Conservation (phyloP, 2,113 vertebrate genomes). For the Lonchura striata region DNA sequence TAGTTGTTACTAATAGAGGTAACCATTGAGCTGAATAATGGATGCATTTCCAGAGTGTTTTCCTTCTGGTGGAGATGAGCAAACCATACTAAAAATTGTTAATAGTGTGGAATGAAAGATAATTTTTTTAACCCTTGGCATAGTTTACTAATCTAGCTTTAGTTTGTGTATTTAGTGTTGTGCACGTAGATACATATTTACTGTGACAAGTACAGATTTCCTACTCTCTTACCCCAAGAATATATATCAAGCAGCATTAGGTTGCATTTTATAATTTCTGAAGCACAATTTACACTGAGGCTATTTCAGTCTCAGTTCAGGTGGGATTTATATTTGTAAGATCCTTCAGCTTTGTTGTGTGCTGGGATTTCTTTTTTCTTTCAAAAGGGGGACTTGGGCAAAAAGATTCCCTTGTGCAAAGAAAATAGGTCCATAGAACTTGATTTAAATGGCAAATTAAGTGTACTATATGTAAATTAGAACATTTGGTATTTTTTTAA, state of each 20-base stretch:
- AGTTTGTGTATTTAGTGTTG: background rate
- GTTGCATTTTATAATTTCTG: background rate
- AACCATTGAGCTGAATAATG: background rate
- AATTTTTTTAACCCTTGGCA: background rate
- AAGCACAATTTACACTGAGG: background rate
- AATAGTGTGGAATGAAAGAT: background rate
- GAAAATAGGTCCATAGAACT: background rate
- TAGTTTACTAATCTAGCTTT: slow-evolving; percentile 3
- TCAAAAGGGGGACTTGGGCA: background rate
- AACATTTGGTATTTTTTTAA: slow-evolving; percentile 6
- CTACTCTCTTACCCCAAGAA: background rate
- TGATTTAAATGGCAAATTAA: background rate
- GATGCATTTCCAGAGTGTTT: background rate
- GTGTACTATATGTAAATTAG: background rate
- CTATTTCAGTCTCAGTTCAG: background rate
- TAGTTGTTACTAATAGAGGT: background rate
- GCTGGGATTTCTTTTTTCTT: background rate
- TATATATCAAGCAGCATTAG: background rate
- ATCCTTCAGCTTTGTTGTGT: background rate
- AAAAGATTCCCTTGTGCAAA: background rate
- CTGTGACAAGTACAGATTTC: slow-evolving; percentile 1
- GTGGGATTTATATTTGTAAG: background rate
- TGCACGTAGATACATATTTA: background rate
- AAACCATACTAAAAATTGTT: background rate
- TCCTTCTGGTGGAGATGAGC: slow-evolving; percentile 15